Evolutionary conservation across 2,888 invertebrate species (phyloP), one percentile per base, ranked within the genome.

Genomic region (Brachycybe producta): DNA sequence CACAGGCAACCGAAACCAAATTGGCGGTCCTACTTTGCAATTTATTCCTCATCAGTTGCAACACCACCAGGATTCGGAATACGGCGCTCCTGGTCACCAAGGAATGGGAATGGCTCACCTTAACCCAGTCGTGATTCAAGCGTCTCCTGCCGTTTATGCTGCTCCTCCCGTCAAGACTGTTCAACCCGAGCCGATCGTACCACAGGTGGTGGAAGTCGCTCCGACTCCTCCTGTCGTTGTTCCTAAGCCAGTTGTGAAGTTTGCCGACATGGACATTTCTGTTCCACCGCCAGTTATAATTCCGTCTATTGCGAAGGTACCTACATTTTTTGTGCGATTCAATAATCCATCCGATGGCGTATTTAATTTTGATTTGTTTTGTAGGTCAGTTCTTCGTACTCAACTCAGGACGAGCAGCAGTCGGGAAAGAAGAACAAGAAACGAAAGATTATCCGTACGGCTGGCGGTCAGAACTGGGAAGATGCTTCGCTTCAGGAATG

Each of bases 401-500:
- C n/a, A n/a, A n/a, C n/a, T n/a, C n/a, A n/a, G n/a, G n/a, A n/a
- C n/a, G n/a, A n/a, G n/a, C n/a, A n/a, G n/a, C n/a, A n/a, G n/a
- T n/a, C n/a, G n/a, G n/a, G n/a, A n/a, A n/a, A n/a, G n/a, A 74
- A 74, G 57, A 74, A 75, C 30, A 75, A 74, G 57, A 76, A 76
- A 55, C 78, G 75, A 58, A 82, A 87, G 72, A 80, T 86, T 53
- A 78, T 95, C 44, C 73, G 97, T 26, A 84, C 83, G 57, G 95
- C 94, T 0, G 97, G 94, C 3, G 94, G 94, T 1, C 81, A 84
- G 58, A 82, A 84, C 0, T 98, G 98, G 98, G 97, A 98, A 68
- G 98, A 98, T 70, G 75, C 78, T 21, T 87, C 92, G 0, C 69
- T 98, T 47, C 70, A 80, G 17, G 98, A 98, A 64, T 98, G 97